Percentiles rank a stretch among this genome's conserved stretches.
phyloP scores from a whole-genome alignment of 2,797 vertebrate genomes.

The Microctenopoma lineatum region DNA sequence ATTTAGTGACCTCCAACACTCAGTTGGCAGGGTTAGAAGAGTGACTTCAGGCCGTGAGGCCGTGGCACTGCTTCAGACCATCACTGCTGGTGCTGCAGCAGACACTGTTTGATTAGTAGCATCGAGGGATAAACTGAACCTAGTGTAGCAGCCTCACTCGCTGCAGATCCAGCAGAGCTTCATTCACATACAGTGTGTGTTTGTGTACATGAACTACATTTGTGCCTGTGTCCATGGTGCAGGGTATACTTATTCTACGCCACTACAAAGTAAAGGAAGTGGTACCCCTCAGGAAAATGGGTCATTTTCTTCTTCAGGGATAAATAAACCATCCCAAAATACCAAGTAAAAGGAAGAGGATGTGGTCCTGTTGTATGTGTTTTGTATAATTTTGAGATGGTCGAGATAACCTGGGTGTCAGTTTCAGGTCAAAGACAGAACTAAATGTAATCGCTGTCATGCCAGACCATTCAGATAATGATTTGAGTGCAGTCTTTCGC shows the following conservation, averaged over 20 bases:
- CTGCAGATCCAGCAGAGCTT: conserved; percentile 10
- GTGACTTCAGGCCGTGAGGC: conserved; percentile 41
- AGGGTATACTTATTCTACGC: conserved; percentile 49
- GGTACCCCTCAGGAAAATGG: conserved; percentile 71
- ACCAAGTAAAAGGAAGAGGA: conserved; percentile 77
- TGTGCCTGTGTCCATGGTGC: conserved; percentile 14
- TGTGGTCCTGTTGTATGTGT: conserved; percentile 71
- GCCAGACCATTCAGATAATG: conserved; percentile 4
- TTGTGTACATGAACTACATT: not conserved
- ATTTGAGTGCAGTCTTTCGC: not conserved
- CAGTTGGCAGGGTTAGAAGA: conserved; percentile 35
- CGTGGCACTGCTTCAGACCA: conserved; percentile 61
- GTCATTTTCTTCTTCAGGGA: conserved; percentile 66
- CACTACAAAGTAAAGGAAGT: conserved; percentile 76
- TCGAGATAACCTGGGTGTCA: conserved; percentile 61
- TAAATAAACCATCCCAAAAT: conserved; percentile 82
- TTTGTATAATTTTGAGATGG: conserved; percentile 62
- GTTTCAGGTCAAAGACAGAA: conserved; percentile 52
- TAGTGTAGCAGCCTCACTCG: conserved; percentile 19
- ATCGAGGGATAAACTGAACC: conserved; percentile 48
- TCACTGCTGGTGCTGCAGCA: conserved; percentile 50
- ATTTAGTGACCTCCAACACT: conserved; percentile 46
- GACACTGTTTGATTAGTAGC: conserved; percentile 34
- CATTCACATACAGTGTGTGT: not conserved
- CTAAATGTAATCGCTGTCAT: conserved; percentile 12